Evolutionary conservation across 1,140 invertebrate genomes (phyloP), one percentile per base, ranked within the genome.

Genomic region (Holcopasites calliopsidis): DNA sequence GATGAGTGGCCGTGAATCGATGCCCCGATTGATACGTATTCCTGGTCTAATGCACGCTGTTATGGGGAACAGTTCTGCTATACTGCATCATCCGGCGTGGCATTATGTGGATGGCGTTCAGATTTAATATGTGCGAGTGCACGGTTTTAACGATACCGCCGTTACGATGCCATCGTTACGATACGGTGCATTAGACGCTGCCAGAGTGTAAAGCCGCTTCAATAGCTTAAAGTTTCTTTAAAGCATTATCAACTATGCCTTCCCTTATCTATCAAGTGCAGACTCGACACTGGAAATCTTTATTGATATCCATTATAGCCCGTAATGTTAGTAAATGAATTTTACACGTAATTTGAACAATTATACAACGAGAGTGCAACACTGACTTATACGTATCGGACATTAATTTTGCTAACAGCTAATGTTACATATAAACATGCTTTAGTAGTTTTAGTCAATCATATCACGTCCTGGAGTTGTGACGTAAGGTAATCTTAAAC

Each of bases 91-190:
- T 18, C 28, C 50, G 42, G n/a, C 1, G 35, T 23, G 16, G 44
- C 5, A 18, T 47, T 47, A 16, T 8, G 21, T 73, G 52, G 52
- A 64, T 44, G 60, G 35, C 47, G 23, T 64, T 42, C 52, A 64
- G 70, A 65, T 73, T 65, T 65, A 65, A 73, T 50, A 65, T 73
- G 21, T 35, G 70, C 61, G 50, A 40, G 33, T 11, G 23, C 4
- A 6, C 33, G 11, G n/a, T 62, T 40, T 71, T 58, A 44, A 70
- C 38, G 66, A 44, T 28, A 13, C 11, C 21, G 21, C 23, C n/a
- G 33, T 42, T 61, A 42, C 38, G 38, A 42, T 28, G 21, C 23
- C 26, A 62, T 42, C 40, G 16, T 23, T 35, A 13, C 18, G 47
- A 69, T 58, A 69, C 7, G 11, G 47, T 35, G 21, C 31, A 35